Evolutionary conservation across 2,888 invertebrate genomes (phyloP).

Genomic region (Atrina japonica): DNA sequence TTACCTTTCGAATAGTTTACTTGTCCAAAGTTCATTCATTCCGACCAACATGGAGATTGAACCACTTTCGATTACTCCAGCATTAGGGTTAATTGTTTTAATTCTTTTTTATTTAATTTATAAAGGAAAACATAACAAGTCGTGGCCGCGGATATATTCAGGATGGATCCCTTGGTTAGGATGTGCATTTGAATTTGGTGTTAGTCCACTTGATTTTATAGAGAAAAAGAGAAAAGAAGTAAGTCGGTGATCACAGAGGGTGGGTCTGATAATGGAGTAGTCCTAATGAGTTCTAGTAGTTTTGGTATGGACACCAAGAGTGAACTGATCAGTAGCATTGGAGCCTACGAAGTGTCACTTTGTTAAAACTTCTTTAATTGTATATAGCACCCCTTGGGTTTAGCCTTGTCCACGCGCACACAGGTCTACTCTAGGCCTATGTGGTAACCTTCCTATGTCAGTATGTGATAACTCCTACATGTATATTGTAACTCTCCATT

Average conservation of each 20-base stretch:
- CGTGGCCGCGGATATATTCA: conserved; percentile 58
- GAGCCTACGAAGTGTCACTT: too few relatives aligned
- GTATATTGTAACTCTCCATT: too few relatives aligned
- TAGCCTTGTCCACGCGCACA: too few relatives aligned
- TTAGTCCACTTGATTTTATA: conserved; percentile 71
- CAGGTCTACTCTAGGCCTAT: too few relatives aligned
- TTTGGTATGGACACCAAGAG: too few relatives aligned
- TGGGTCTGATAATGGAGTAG: too few relatives aligned
- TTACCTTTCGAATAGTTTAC: background rate
- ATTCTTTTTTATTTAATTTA: conserved; percentile 9
- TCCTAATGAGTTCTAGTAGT: too few relatives aligned
- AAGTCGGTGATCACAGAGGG: background rate
- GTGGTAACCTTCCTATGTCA: too few relatives aligned
- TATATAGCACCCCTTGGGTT: too few relatives aligned
- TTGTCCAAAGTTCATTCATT: background rate
- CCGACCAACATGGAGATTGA: conserved; percentile 26
- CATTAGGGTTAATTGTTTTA: background rate
- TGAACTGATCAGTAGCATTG: too few relatives aligned
- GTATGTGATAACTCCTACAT: too few relatives aligned
- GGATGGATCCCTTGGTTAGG: conserved; percentile 77
- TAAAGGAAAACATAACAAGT: conserved; percentile 20
- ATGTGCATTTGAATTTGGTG: conserved; percentile 75
- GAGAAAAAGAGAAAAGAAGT: conserved; percentile 67
- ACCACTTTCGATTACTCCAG: conserved; percentile 47
- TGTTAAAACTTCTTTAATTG: too few relatives aligned